These are phyloP conservation scores for Polyommatus iphigenia DNA, from an alignment of 2,888 invertebrate species.

Conservation along the genomic window DNA sequence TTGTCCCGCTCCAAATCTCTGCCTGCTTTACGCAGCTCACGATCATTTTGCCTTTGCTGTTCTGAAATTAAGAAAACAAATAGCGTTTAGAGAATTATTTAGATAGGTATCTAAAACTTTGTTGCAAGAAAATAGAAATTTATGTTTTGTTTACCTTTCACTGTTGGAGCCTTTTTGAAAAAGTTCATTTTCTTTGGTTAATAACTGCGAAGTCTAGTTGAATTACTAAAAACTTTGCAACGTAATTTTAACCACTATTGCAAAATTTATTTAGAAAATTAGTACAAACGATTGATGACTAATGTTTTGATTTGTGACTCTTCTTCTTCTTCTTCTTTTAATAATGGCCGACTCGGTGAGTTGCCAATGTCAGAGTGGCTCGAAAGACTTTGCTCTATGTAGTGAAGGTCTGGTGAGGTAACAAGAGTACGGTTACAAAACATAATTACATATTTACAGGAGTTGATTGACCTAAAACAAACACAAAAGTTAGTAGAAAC, in stretches of 20 bases:
- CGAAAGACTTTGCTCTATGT: too few relatives aligned
- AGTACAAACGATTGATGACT: neutral
- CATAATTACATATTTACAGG: too few relatives aligned
- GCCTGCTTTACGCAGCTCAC: constrained; percentile 87
- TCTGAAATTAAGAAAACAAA: constrained; percentile 77
- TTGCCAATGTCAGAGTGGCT: too few relatives aligned
- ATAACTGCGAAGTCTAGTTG: neutral
- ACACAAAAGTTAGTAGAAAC: too few relatives aligned
- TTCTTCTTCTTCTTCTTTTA: too few relatives aligned
- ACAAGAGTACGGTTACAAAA: too few relatives aligned
- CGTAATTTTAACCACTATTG: neutral
- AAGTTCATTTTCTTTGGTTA: constrained; percentile 65
- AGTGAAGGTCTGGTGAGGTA: too few relatives aligned
- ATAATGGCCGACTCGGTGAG: too few relatives aligned
- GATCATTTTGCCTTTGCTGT: constrained; percentile 90
- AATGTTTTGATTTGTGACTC: constrained; percentile 5
- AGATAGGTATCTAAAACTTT: neutral
- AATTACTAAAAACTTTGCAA: neutral
- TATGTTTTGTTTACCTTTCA: constrained; percentile 73
- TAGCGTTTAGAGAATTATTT: neutral
- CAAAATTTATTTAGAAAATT: neutral
- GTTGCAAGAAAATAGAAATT: neutral
- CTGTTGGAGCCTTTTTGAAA: constrained; percentile 82
- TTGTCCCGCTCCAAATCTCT: constrained; percentile 93
- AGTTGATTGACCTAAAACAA: too few relatives aligned